Conservation (phyloP, 2,888 invertebrate genomes). For the Uropetala carovei region DNA sequence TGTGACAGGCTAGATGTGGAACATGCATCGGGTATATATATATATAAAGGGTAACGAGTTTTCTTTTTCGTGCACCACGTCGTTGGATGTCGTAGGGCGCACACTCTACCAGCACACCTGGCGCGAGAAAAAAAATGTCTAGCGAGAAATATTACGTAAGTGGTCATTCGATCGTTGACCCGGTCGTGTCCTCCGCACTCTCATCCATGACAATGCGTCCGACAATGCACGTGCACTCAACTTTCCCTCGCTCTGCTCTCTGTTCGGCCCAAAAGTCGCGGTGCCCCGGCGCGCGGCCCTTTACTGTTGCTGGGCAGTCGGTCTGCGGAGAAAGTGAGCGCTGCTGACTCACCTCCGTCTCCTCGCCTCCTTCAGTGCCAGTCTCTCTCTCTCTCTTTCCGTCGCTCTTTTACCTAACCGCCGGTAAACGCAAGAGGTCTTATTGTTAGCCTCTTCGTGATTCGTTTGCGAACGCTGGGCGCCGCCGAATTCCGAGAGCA, state of each 20-base stretch:
- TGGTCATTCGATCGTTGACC: background rate
- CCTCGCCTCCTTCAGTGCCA: background rate
- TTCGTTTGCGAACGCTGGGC: too few species aligned
- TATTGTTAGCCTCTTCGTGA: too few species aligned
- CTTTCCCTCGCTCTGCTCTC: background rate
- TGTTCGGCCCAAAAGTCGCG: background rate
- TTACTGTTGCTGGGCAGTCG: conserved; percentile 28
- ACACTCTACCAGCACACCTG: too few species aligned
- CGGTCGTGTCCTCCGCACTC: background rate
- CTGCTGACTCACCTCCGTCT: background rate
- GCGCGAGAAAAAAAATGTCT: background rate
- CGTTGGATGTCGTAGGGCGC: too few species aligned
- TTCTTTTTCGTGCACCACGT: too few species aligned
- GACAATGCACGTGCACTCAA: background rate
- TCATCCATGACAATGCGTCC: conserved; percentile 30
- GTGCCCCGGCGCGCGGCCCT: background rate
- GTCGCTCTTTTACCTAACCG: too few species aligned
- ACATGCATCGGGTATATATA: too few species aligned
- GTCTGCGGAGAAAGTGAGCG: conserved; percentile 3
- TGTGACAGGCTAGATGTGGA: too few species aligned
- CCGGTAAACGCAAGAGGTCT: too few species aligned
- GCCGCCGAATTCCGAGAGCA: too few species aligned
- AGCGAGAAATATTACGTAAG: conserved; percentile 17
- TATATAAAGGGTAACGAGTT: too few species aligned
- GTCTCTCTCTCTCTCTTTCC: background rate